phyloP scores from a whole-genome alignment of 2,113 vertebrate species.

The Hippolais icterina region DNA sequence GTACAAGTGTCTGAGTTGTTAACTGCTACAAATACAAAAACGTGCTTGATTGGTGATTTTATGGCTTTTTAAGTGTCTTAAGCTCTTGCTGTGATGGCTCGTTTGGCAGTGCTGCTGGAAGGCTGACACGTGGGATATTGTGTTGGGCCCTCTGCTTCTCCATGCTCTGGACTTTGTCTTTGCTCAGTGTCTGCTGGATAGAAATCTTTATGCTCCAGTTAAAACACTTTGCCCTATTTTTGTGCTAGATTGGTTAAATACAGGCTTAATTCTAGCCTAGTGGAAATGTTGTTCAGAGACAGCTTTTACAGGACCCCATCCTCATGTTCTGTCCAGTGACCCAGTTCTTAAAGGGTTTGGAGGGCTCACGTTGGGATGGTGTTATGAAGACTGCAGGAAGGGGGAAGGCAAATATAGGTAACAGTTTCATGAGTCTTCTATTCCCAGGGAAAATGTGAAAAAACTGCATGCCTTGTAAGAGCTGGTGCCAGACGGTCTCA shows the following conservation, averaged over 20 bases:
- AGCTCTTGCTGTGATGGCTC: neutral
- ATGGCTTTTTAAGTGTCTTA: neutral
- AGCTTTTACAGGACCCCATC: neutral
- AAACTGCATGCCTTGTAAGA: neutral
- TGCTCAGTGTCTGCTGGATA: neutral
- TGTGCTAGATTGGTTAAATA: neutral
- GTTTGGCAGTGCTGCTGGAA: neutral
- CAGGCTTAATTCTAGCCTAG: neutral
- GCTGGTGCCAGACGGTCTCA: neutral
- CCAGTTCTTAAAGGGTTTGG: neutral
- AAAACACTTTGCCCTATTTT: neutral
- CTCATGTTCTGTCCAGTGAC: neutral
- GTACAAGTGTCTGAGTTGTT: neutral
- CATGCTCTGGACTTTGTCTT: neutral
- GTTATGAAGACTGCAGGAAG: neutral
- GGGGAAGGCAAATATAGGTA: neutral
- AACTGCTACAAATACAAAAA: neutral
- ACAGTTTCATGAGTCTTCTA: neutral
- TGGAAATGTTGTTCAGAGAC: neutral
- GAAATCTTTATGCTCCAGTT: neutral
- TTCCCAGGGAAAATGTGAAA: neutral
- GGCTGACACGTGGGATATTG: rapidly evolving
- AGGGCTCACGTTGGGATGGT: neutral
- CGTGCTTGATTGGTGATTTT: neutral
- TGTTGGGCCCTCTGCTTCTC: neutral